phyloP scores from a whole-genome alignment of 2,113 vertebrate genomes.

The Aegotheles bennettii region DNA sequence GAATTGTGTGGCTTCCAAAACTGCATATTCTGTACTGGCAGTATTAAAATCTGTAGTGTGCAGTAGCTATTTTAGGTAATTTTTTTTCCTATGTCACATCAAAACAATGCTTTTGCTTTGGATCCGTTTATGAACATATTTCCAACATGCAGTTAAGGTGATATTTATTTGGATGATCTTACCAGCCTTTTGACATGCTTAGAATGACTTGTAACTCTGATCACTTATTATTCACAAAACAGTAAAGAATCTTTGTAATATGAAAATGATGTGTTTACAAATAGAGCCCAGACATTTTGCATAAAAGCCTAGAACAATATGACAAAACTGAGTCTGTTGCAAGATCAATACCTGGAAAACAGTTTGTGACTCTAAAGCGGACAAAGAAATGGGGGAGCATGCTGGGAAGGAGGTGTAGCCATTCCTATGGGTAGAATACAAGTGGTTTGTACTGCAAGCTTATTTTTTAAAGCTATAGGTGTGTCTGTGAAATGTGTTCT shows the following conservation, averaged over 20 bases:
- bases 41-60: neutral
- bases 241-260: neutral
- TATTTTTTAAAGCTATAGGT: neutral
- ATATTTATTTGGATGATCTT: neutral
- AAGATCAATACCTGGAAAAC: neutral
- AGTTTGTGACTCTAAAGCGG: neutral
- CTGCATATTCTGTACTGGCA: neutral
- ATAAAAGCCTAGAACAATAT: neutral
- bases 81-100: neutral
- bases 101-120: neutral
- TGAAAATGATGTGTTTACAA: neutral
- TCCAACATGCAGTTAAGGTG: neutral
- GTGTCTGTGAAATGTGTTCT: neutral
- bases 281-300: neutral
- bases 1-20: neutral
- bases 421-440: neutral
- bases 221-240: neutral
- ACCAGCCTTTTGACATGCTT: neutral
- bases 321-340: neutral
- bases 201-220: neutral
- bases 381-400: neutral
- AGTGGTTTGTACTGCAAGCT: neutral
- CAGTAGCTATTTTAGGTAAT: neutral
- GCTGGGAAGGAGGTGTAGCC: neutral
- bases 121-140: neutral